Base-by-base conservation (phyloP, 1,140 invertebrate species). In the Scaptomyza hsui region DNA sequence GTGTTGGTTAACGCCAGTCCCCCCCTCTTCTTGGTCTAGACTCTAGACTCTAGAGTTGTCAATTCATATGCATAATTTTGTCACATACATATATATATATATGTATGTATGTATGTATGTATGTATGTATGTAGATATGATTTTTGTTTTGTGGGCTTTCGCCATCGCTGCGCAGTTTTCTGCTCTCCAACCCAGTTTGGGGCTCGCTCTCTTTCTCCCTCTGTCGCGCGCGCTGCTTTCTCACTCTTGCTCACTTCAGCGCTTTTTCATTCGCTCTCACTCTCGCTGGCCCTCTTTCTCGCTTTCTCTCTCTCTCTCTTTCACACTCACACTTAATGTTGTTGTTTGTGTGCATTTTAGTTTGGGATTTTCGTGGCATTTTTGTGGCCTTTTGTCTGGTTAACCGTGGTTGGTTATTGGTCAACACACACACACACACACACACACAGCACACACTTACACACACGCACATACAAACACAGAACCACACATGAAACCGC, bases 371-470 rank as follows among this genome's bases (percentile, higher is more conserved):
- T 86, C 88, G 89, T 90, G 89, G 89, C 89, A 90, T 90, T 90
- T 90, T 90, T 90, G 89, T 90, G 89, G 89, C 89, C 89, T 90
- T 90, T 90, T 90, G 73, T 90, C 81, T 90, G 89, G 89, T 90
- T 90, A 90, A 90, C 89, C 89, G 78, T 90, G 75, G 83, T 90
- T 90, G 89, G 89, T 90, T 88, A 81, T 88, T 82, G 82, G 83
- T 88, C 78, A 88, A 88, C 83, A 76, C 78, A 62, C 48, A 75
- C 56, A 53, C 48, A 39, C 4, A 47, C 6, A 62, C 44, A 53
- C 62, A 53, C 41, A 51, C 47, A 67, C 41, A 65, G 37, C 37
- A 24, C 13, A 19, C 52, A 67, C 61, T 64, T 55, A 53, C 4
- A 52, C 37, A 41, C 41, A 42, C 10, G n/a, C 16, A 26, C 29